A percentile compares a stretch with the other conserved stretches of the same genome.
These are phyloP conservation scores for Euura lappo DNA, from an alignment of 1,140 invertebrate genomes.

Conservation along the genomic window DNA sequence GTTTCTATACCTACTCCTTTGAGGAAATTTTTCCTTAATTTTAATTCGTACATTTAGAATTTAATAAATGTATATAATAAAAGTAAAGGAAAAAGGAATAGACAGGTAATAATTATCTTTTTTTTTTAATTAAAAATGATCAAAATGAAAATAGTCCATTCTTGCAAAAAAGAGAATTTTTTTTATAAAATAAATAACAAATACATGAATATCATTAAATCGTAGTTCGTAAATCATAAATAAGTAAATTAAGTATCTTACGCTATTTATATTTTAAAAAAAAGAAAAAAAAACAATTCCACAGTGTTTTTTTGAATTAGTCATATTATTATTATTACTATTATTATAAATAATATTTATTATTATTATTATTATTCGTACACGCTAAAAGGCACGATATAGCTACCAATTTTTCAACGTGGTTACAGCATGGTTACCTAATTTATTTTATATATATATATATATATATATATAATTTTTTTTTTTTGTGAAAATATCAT, in stretches of 20 bases:
- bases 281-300: slow-evolving; percentile 50
- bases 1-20: too few relatives aligned
- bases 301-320: slow-evolving; percentile 52
- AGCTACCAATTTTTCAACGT: slow-evolving; percentile 58
- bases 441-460: slow-evolving; percentile 24
- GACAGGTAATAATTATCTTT: neutral
- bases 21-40: too few relatives aligned
- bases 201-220: slow-evolving; percentile 54
- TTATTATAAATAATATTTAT: too few relatives aligned
- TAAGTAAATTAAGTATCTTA: slow-evolving; percentile 48
- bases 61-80: neutral
- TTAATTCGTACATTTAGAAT: too few relatives aligned
- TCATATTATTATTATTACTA: slow-evolving; percentile 42
- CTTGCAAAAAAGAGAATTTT: slow-evolving; percentile 37
- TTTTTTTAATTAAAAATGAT: slow-evolving; percentile 13
- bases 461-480: slow-evolving; percentile 34
- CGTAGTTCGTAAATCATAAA: slow-evolving; percentile 51
- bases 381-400: slow-evolving; percentile 59
- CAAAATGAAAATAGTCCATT: slow-evolving; percentile 15
- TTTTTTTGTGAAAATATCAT: slow-evolving; percentile 34
- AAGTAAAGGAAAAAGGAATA: neutral
- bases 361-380: slow-evolving; percentile 49
- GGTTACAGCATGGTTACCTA: slow-evolving; percentile 50
- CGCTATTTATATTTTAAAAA: too few relatives aligned
- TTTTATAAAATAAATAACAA: slow-evolving; percentile 57